Conservation (phyloP, 2,797 vertebrate genomes). For the Onychomys leucogaster region DNA sequence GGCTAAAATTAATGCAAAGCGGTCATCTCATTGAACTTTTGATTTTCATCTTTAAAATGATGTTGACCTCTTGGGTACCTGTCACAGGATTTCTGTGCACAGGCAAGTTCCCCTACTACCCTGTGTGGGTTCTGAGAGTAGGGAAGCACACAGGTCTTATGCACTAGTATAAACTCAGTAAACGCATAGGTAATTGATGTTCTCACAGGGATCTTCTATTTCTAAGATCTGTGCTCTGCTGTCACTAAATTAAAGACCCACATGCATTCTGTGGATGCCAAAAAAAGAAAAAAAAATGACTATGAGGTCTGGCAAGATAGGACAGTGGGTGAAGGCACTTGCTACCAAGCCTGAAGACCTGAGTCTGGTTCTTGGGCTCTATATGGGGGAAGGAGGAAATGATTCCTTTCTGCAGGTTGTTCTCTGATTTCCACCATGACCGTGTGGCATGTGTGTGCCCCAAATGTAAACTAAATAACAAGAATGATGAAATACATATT, state of each 20-base stretch:
- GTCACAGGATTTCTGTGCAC: not conserved
- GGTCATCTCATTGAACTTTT: not conserved
- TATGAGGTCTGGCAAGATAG: not conserved
- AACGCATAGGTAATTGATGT: not conserved
- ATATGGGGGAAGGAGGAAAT: not conserved
- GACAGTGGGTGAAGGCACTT: not conserved
- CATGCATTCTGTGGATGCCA: not conserved
- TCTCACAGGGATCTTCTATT: not conserved
- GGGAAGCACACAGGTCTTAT: not conserved
- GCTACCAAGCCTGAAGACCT: not conserved
- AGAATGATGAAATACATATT: slow-evolving; percentile 25
- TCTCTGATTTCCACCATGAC: not conserved
- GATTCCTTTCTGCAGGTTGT: not conserved
- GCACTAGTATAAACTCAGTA: not conserved
- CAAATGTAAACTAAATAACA: not conserved
- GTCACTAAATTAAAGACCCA: slow-evolving; percentile 49
- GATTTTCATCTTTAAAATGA: slow-evolving; percentile 34
- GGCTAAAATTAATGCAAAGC: not conserved
- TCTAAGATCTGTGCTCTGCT: slow-evolving; percentile 46
- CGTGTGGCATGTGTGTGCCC: not conserved
- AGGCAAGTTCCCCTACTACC: not conserved
- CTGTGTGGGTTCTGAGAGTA: not conserved
- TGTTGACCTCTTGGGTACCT: not conserved
- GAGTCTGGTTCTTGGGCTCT: not conserved
- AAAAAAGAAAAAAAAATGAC: not conserved